Percentiles rank a stretch among this genome's conserved stretches.
Evolutionary conservation across 1,140 invertebrate genomes (phyloP).

Genomic region (Atta cephalotes): DNA sequence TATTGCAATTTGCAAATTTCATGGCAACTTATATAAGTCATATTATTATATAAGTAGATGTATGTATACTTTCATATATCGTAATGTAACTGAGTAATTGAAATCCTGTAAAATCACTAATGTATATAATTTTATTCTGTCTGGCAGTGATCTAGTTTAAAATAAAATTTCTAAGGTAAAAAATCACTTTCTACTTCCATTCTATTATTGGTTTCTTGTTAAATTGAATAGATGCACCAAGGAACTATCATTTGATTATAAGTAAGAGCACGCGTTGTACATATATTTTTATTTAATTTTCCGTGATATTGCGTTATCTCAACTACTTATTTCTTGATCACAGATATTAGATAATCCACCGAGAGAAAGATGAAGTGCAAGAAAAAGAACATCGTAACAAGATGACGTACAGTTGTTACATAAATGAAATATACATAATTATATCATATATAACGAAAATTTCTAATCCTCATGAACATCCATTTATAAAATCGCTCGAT

Average conservation of each 20-base stretch:
- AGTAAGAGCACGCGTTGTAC: not conserved
- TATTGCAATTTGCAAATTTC: not conserved
- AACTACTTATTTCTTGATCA: slow-evolving; percentile 1
- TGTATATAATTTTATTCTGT: not conserved
- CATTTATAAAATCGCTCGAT: not conserved
- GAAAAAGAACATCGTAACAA: slow-evolving; percentile 5
- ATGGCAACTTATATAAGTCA: not conserved
- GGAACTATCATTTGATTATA: not conserved
- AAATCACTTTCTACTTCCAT: not conserved
- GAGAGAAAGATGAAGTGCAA: slow-evolving; percentile 30
- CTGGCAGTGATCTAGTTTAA: not conserved
- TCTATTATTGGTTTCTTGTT: slow-evolving; percentile 12
- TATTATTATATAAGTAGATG: not conserved
- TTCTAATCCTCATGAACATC: slow-evolving; percentile 18
- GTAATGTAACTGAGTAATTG: not conserved
- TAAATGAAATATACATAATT: not conserved
- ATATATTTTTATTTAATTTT: slow-evolving; percentile 31
- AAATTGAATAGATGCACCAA: not conserved
- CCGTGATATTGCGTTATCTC: not conserved
- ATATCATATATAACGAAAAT: slow-evolving; percentile 20
- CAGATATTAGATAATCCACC: slow-evolving; percentile 67
- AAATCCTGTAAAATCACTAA: not conserved
- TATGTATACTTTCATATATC: not conserved
- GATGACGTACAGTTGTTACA: slow-evolving; percentile 10
- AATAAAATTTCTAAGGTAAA: not conserved